Base-by-base conservation (phyloP, 2,888 invertebrate genomes). In the Orchesellides sinensis region DNA sequence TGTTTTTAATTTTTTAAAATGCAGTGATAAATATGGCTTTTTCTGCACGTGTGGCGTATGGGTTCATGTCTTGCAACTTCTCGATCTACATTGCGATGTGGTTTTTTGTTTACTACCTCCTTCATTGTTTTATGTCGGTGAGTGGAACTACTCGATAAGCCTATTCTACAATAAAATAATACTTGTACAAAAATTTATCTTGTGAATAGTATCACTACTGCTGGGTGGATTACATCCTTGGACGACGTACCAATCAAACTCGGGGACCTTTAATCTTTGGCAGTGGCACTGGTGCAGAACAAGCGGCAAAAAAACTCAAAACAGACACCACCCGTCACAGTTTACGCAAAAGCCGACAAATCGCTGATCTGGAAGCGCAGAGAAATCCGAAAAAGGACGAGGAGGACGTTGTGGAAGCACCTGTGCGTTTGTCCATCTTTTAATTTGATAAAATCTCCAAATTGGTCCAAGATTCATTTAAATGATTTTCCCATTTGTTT, bases 181-280 rank as follows among this genome's bases (percentile, higher is more conserved):
- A 21, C 17, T 4, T 23, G 10, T 23, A 21, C 21, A 35, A 27
- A 12, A 17, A 19, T n/a, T 29, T n/a, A n/a, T n/a, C n/a, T n/a
- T n/a, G n/a, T n/a, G n/a, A n/a, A n/a, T n/a, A 75, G 77, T 77
- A 77, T 47, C 77, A 77, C n/a, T 68, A 77, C 32, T 77, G 77
- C 56, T 77, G 77, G 77, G 63, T 68, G 12, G 68, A 77, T 19
- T 77, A 49, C 23, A 59, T 77, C 29, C 32, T 68, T n/a, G 75
- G 65, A 52, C 63, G 66, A 25, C 5, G 3, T 6, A 23, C 17
- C 47, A 35, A 35, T 35, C n/a, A n/a, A n/a, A n/a, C n/a, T n/a
- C n/a, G n/a, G n/a, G n/a, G n/a, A n/a, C n/a, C n/a, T n/a, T n/a
- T n/a, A n/a, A n/a, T n/a, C n/a, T n/a, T n/a, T n/a, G 40, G 40